Percentiles rank a stretch among this genome's conserved stretches.
Conservation (phyloP, 2,797 vertebrate genomes). For the Xenentodon cancila region DNA sequence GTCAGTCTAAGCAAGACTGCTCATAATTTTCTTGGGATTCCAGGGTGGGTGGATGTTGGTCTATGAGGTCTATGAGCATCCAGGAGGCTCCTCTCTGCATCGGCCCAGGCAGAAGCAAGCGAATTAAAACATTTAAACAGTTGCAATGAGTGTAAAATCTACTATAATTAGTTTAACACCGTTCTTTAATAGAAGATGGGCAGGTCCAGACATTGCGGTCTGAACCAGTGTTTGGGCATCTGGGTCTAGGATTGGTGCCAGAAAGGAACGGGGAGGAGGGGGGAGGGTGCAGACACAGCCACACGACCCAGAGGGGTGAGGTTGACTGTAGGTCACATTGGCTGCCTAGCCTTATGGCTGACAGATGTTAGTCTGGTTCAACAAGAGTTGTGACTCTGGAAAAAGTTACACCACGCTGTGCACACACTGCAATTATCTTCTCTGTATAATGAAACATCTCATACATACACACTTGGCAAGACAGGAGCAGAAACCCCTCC, state of each 20-base stretch:
- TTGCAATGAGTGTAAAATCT: constrained; percentile 39
- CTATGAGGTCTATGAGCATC: constrained; percentile 21
- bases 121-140: constrained; percentile 71
- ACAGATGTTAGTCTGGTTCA: constrained; percentile 76
- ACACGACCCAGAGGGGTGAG: constrained; percentile 57
- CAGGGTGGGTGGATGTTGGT: constrained; percentile 18
- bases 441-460: constrained; percentile 61
- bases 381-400: constrained; percentile 63
- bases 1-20: constrained; percentile 27
- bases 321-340: constrained; percentile 68
- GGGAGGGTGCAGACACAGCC: constrained; percentile 35
- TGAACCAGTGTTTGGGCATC: constrained; percentile 58
- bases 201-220: constrained; percentile 61
- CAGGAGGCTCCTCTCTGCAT: constrained; percentile 14
- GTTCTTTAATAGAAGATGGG: constrained; percentile 42
- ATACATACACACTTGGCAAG: constrained; percentile 56
- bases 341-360: constrained; percentile 67
- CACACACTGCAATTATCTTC: constrained; percentile 59
- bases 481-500: constrained; percentile 41
- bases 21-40: constrained; percentile 29
- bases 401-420: constrained; percentile 59
- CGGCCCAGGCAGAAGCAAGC: constrained; percentile 50
- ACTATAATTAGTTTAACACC: constrained; percentile 44
- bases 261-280: constrained; percentile 30
- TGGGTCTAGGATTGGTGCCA: constrained; percentile 54